Conservation (phyloP, 1,140 invertebrate species). For the Bombus breviceps region DNA sequence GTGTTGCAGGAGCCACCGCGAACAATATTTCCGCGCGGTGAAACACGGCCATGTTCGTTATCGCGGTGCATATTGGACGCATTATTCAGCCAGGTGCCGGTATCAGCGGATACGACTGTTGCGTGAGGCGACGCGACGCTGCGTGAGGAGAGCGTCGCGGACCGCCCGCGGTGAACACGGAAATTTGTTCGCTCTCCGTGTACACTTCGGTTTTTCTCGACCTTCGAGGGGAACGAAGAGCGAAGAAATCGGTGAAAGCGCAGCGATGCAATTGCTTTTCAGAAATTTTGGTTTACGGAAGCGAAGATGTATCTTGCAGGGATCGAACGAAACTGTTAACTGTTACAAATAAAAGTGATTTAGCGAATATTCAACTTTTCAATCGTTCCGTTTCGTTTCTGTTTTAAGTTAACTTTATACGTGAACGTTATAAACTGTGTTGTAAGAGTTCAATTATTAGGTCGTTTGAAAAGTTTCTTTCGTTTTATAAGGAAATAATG, state of each 20-base stretch:
- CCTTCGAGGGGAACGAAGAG: neutral
- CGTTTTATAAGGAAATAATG: too few relatives aligned
- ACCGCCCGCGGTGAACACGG: constrained; percentile 32
- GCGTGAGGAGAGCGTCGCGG: constrained; percentile 41
- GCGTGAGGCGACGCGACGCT: constrained; percentile 28
- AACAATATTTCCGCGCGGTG: constrained; percentile 36
- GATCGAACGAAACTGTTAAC: too few relatives aligned
- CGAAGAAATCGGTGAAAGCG: neutral
- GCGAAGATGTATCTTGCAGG: too few relatives aligned
- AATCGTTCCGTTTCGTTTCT: too few relatives aligned
- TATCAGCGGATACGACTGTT: constrained; percentile 31
- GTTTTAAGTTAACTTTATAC: too few relatives aligned
- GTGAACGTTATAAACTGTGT: too few relatives aligned
- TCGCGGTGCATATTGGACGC: constrained; percentile 48
- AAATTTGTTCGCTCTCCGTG: neutral
- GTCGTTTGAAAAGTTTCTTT: too few relatives aligned
- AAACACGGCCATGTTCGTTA: constrained; percentile 40
- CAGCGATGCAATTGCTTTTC: neutral
- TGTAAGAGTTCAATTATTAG: too few relatives aligned
- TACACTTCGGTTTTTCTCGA: neutral
- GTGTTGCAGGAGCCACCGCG: constrained; percentile 22
- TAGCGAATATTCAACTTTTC: too few relatives aligned
- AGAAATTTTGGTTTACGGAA: too few relatives aligned
- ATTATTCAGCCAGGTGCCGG: constrained; percentile 35
- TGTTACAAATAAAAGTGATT: too few relatives aligned